These are phyloP conservation scores for Uria aalge DNA, from an alignment of 2,113 vertebrate genomes.

Conservation along the genomic window DNA sequence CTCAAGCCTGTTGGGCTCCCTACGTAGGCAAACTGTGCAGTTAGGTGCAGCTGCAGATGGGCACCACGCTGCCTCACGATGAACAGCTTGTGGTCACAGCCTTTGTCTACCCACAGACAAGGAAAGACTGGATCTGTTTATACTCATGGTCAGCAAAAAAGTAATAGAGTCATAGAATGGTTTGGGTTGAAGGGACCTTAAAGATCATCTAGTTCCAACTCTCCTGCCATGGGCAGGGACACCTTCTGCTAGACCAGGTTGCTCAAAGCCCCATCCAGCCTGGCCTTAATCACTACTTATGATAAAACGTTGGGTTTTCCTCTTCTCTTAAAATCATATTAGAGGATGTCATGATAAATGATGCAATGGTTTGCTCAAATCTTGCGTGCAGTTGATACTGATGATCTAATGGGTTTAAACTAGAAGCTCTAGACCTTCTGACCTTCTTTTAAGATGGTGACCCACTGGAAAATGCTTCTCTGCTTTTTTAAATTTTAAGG, in stretches of 20 bases:
- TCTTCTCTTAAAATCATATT: not conserved
- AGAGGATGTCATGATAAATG: not conserved
- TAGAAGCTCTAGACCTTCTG: not conserved
- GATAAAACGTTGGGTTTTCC: not conserved
- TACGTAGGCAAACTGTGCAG: not conserved
- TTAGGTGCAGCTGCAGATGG: not conserved
- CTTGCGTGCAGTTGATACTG: not conserved
- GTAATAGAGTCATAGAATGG: not conserved
- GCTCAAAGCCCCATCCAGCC: not conserved
- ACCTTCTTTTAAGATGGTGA: not conserved
- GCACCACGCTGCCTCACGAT: not conserved
- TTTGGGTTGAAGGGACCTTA: not conserved
- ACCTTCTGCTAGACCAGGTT: not conserved
- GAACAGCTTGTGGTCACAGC: not conserved
- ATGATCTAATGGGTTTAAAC: not conserved
- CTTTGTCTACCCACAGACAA: not conserved
- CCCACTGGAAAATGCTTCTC: not conserved
- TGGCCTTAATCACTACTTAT: not conserved
- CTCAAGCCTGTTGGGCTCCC: not conserved
- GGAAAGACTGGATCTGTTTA: not conserved
- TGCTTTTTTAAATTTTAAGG: not conserved
- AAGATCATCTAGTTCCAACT: not conserved
- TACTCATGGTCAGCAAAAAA: not conserved
- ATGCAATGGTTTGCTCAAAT: not conserved
- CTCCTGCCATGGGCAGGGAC: not conserved